Conservation (phyloP, 92 coral and sea anemone genomes). For the Paramuricea clavata region DNA sequence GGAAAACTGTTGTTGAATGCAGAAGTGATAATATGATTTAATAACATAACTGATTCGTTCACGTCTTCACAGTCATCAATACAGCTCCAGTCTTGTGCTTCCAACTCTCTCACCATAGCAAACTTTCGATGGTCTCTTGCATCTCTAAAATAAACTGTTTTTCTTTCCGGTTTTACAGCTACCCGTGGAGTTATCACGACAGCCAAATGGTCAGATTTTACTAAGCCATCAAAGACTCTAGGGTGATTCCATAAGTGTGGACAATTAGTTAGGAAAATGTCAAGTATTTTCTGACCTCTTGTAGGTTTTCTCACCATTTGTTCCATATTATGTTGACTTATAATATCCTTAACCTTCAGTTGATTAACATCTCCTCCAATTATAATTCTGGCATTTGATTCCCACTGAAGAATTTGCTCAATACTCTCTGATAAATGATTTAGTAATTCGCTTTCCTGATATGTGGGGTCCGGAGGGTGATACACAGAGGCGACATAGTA, state of each 20-base stretch:
- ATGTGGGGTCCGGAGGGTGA: constrained; percentile 19
- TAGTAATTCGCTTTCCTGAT: constrained; percentile 41
- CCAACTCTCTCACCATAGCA: constrained; percentile 58
- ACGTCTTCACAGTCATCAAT: constrained; percentile 44
- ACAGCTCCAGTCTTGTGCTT: constrained; percentile 53
- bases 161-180: constrained; percentile 64
- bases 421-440: constrained; percentile 54
- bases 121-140: constrained; percentile 66
- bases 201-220: constrained; percentile 70
- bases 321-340: constrained; percentile 45
- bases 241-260: constrained; percentile 42
- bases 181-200: constrained; percentile 50
- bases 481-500: constrained; percentile 37
- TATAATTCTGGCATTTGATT: constrained; percentile 55
- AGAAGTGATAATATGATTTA: background rate
- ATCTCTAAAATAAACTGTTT: constrained; percentile 64
- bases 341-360: constrained; percentile 41
- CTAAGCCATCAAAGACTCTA: constrained; percentile 56
- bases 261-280: constrained; percentile 57
- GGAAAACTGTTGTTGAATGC: constrained; percentile 49
- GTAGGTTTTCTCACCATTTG: constrained; percentile 45
- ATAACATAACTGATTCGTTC: constrained; percentile 33
- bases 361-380: constrained; percentile 64
- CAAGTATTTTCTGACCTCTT: constrained; percentile 43
- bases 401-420: constrained; percentile 57